Percentiles rank a stretch among this genome's conserved stretches.
phyloP scores from a whole-genome alignment of 2,113 vertebrate genomes.

The Ctenomys sociabilis region DNA sequence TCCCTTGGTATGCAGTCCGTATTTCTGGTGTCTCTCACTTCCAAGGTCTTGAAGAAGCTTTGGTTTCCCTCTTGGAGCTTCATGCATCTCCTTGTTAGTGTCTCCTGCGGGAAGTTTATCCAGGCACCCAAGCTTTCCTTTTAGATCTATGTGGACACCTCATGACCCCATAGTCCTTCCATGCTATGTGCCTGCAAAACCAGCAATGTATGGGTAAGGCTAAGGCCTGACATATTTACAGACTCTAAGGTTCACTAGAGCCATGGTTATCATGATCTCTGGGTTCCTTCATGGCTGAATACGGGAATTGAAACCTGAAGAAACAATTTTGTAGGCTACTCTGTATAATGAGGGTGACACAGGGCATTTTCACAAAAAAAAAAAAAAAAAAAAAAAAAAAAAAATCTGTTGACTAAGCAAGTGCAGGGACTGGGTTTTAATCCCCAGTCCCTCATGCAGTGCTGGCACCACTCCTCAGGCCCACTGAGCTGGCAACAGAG shows the following conservation, averaged over 20 bases:
- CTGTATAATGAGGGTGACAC: background rate
- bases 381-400: too few relatives aligned
- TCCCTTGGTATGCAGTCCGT: background rate
- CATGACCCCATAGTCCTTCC: background rate
- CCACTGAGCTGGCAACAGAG: too few relatives aligned
- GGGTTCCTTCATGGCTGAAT: background rate
- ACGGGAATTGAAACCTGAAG: background rate
- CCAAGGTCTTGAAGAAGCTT: background rate
- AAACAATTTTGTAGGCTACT: background rate
- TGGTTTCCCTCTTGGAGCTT: background rate
- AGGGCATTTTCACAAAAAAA: background rate
- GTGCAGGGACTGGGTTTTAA: too few relatives aligned
- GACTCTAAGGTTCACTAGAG: too few relatives aligned
- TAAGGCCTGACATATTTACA: background rate
- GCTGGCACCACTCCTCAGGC: too few relatives aligned
- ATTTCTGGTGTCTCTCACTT: background rate
- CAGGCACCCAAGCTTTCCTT: background rate
- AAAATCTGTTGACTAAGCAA: background rate
- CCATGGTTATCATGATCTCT: background rate
- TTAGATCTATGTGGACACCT: background rate
- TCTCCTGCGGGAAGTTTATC: background rate
- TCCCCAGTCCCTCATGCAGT: too few relatives aligned
- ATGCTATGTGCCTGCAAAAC: background rate
- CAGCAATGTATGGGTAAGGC: background rate
- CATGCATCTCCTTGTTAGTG: accelerated